phyloP scores from a whole-genome alignment of 2,113 vertebrate genomes.

The Leptocoma aspasia region DNA sequence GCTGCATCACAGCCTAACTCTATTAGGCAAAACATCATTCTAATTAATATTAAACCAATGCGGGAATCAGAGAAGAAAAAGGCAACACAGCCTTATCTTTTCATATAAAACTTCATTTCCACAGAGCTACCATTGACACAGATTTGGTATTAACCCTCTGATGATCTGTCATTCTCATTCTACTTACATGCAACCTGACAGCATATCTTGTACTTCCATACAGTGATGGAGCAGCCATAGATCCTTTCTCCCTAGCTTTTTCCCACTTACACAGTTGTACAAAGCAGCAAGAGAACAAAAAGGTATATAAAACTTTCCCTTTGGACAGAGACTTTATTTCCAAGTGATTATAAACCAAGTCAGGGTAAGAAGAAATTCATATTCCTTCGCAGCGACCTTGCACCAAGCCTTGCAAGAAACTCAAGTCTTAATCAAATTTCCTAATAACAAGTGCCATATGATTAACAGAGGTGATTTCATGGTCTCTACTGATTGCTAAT shows the following conservation, averaged over 20 bases:
- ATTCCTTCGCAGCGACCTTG: accelerated
- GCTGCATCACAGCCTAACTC: background rate
- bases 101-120: background rate
- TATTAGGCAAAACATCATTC: background rate
- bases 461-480: background rate
- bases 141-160: background rate
- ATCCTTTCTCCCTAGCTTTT: background rate
- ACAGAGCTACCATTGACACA: background rate
- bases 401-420: background rate
- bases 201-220: background rate
- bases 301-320: background rate
- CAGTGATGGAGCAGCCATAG: background rate
- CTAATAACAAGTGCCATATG: background rate
- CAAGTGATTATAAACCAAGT: background rate
- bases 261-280: background rate
- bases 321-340: background rate
- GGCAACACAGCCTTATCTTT: background rate
- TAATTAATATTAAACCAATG: background rate
- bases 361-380: background rate
- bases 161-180: background rate
- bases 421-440: background rate
- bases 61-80: background rate
- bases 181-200: background rate
- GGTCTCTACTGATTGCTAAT: background rate
- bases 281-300: background rate